Evolutionary conservation across 2,113 vertebrate species (phyloP).

Genomic region (Notarius lentiginosus): DNA sequence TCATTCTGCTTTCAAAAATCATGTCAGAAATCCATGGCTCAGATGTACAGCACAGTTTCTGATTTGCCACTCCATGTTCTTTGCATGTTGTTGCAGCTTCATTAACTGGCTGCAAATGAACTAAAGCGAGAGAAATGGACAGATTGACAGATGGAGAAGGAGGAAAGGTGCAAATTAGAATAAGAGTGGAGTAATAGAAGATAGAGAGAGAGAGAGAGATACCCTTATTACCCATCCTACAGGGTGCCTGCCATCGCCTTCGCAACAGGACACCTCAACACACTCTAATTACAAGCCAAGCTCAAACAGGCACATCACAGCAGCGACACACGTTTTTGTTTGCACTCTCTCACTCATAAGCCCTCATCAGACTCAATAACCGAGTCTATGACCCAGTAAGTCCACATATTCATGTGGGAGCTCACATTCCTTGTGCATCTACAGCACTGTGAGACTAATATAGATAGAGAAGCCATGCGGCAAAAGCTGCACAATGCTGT

Average conservation of each 20-base stretch:
- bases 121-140: background rate
- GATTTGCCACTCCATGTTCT: background rate
- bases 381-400: slow-evolving; percentile 37
- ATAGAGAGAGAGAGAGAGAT: background rate
- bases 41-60: background rate
- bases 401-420: slow-evolving; percentile 30
- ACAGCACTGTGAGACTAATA: slow-evolving; percentile 41
- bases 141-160: slow-evolving; percentile 20
- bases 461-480: slow-evolving; percentile 16
- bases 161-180: slow-evolving; percentile 13
- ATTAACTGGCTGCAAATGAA: background rate
- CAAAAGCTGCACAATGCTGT: slow-evolving; percentile 17
- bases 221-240: slow-evolving; percentile 38
- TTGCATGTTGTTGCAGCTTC: background rate
- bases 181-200: background rate
- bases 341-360: slow-evolving; percentile 2
- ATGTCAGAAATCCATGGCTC: background rate
- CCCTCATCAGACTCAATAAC: slow-evolving; percentile 12
- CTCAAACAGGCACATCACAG: slow-evolving; percentile 25
- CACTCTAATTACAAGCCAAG: slow-evolving; percentile 47
- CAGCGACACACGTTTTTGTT: slow-evolving; percentile 12
- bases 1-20: background rate
- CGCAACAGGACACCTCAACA: slow-evolving; percentile 41
- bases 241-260: slow-evolving; percentile 44
- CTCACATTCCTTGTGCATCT: slow-evolving; percentile 38